Base-by-base conservation (phyloP, 2,888 invertebrate species). In the Neocrepidodera transversa region DNA sequence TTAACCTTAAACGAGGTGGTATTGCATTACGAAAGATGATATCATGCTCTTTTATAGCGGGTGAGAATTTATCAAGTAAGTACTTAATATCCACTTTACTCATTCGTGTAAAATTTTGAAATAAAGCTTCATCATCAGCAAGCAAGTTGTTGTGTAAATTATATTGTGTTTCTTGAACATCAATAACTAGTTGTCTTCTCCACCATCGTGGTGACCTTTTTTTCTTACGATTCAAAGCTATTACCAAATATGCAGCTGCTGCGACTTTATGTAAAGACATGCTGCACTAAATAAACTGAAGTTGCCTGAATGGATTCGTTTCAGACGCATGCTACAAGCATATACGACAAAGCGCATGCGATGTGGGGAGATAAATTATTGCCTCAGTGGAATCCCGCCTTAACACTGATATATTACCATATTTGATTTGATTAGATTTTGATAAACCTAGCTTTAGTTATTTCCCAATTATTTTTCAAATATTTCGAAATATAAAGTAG, bases 181-280 rank as follows among this genome's bases (percentile, higher is more conserved):
- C 28, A 28, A 28, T 10, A 23, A n/a, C n/a, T 23, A 23, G 7
- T 23, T 23, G 23, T 28, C 8, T 6, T 10, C 28, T 28, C 8
- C 10, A 10, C 28, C 28, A 28, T 10, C 28, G 4, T 20, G 42
- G 18, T 8, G 3, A 16, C 16, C 16, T 40, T 40, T 16, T 40
- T 17, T 17, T 40, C 17, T 40, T 8, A 13, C 16, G n/a, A 14
- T 17, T 11, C 8, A 40, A 40, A 14, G 40, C 40, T 11, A 40
- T 40, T 40, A 40, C 40, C 14, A 40, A 40, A 40, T 40, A 40
- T 14, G 40, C 40, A 40, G 40, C 40, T 14, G 40, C 40, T 14
- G 40, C 40, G 5, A 40, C 11, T 5, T 14, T 40, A 13, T 40
- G 40, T 40, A 40, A 8, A 14, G 40, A 40, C 40, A 40, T 40